Percentiles rank a stretch among this genome's conserved stretches.
These are phyloP conservation scores for Lutra lutra DNA, from an alignment of 2,797 vertebrate species.

Conservation along the genomic window DNA sequence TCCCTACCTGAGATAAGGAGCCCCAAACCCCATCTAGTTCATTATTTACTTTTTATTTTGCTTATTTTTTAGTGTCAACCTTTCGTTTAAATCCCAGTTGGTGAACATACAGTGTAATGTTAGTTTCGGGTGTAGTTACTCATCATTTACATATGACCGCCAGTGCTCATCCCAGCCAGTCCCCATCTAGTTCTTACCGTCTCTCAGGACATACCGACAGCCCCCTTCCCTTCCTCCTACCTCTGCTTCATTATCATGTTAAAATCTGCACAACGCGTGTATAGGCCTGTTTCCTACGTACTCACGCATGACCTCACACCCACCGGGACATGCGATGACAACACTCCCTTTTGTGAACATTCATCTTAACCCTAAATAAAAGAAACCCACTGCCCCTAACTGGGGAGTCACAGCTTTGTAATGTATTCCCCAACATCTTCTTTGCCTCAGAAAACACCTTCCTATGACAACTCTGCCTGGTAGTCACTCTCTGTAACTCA, in stretches of 20 bases:
- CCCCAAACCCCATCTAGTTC: neutral
- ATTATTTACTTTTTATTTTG: neutral
- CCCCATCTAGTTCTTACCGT: neutral
- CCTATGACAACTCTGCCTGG: neutral
- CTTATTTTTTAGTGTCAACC: neutral
- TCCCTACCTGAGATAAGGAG: neutral
- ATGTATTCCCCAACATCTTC: neutral
- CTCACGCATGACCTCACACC: neutral
- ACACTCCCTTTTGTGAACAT: neutral
- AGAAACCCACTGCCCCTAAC: neutral
- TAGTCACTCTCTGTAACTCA: neutral
- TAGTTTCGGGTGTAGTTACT: neutral
- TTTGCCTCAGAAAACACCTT: neutral
- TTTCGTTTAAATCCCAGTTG: neutral
- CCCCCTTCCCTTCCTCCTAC: neutral
- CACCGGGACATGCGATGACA: neutral
- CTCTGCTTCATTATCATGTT: neutral
- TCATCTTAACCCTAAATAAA: neutral
- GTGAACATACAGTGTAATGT: neutral
- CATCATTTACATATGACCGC: neutral
- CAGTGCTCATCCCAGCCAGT: neutral
- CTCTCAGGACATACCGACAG: neutral
- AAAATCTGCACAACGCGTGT: neutral
- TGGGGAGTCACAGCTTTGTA: neutral
- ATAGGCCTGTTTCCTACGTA: neutral